A percentile compares a stretch with the other conserved stretches of the same genome.
phyloP scores from a whole-genome alignment of 2,888 invertebrate species.

The Eubasilissa splendida region DNA sequence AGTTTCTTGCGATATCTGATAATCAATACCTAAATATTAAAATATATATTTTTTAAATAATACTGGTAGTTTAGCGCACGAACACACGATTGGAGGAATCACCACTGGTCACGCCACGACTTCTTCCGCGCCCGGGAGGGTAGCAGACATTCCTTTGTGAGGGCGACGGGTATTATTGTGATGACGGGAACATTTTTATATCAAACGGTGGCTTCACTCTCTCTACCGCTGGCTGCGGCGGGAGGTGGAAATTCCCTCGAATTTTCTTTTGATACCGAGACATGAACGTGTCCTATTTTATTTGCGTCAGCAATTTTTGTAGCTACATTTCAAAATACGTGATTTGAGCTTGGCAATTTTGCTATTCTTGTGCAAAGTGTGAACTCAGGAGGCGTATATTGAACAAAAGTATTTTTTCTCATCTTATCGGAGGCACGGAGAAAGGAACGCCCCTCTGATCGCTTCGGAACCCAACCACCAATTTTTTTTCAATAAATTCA shows the following conservation, averaged over 20 bases:
- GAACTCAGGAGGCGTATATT: background rate
- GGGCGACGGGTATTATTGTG: conserved; percentile 25
- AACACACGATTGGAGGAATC: too few species aligned
- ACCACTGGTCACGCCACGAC: too few species aligned
- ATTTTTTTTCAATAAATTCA: too few species aligned
- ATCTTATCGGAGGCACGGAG: too few species aligned
- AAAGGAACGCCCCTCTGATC: too few species aligned
- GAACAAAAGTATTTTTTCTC: too few species aligned
- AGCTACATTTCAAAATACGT: conserved; percentile 21
- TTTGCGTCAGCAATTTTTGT: conserved; percentile 32
- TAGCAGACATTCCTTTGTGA: conserved; percentile 27
- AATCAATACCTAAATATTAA: too few species aligned
- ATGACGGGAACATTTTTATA: conserved; percentile 34
- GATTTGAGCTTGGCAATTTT: conserved; percentile 14
- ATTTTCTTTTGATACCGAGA: conserved; percentile 17
- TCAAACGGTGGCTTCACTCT: background rate
- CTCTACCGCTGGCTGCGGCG: too few species aligned
- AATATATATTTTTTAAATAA: too few species aligned
- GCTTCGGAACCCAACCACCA: too few species aligned
- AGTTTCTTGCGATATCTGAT: too few species aligned
- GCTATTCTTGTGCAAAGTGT: conserved; percentile 10
- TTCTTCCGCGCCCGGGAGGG: conserved; percentile 23
- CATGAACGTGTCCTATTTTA: conserved; percentile 19
- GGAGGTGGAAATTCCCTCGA: conserved; percentile 7
- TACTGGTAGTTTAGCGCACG: too few species aligned